phyloP scores from a whole-genome alignment of 2,888 invertebrate genomes.

The Cinara cedri region DNA sequence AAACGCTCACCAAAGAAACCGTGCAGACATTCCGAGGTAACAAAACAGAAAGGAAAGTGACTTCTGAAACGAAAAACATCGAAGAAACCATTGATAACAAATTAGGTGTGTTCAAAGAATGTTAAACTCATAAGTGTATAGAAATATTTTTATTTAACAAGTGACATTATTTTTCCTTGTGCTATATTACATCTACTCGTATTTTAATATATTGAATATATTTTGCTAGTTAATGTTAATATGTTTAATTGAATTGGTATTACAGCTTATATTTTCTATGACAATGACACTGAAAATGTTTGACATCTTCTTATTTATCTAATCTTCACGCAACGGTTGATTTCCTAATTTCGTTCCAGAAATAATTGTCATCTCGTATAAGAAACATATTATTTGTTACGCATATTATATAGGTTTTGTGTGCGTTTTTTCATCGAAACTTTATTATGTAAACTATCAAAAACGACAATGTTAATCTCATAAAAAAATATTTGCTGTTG shows the following conservation, averaged over 20 bases:
- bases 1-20: slow-evolving; percentile 72
- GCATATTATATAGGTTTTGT: background rate
- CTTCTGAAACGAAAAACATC: slow-evolving; percentile 67
- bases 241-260: background rate
- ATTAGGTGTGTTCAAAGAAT: slow-evolving; percentile 16
- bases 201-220: background rate
- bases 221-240: too few species aligned
- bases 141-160: background rate
- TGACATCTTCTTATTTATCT: slow-evolving; percentile 23
- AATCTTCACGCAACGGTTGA: slow-evolving; percentile 35
- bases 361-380: background rate
- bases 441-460: background rate
- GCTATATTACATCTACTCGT: background rate
- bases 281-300: slow-evolving; percentile 19
- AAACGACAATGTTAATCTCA: background rate
- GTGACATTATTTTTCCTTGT: background rate
- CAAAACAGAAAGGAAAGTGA: slow-evolving; percentile 70
- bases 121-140: background rate
- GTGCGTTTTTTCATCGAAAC: background rate
- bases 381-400: background rate
- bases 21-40: slow-evolving; percentile 72
- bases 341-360: slow-evolving; percentile 30
- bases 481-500: background rate
- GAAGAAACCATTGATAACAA: slow-evolving; percentile 39
- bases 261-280: background rate